Evolutionary conservation across 2,113 vertebrate species (phyloP), one percentile per base, ranked within the genome.

Genomic region (Oreochromis spilurus): DNA sequence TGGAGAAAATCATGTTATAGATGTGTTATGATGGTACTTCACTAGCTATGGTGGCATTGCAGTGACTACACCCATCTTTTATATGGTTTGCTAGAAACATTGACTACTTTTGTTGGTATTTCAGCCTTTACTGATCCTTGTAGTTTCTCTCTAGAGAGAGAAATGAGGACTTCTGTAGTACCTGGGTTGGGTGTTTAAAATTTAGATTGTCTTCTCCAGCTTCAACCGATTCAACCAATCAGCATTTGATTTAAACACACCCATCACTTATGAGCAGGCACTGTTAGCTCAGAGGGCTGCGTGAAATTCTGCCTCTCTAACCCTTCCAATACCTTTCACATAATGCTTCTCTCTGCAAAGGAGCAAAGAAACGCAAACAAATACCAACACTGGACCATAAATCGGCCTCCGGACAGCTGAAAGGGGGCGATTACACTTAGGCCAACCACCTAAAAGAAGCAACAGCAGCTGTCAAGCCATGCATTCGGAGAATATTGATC

Each of bases 401-500:
- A 77, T n/a, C 26, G 26, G 45, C 45, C 72, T 48, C 45, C 3
- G 29, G 34, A 40, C 34, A 57, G 72, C 82, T 79, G 36, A 72
- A 84, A 87, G 83, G 50, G 21, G 79, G 45, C 52, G 87, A 90
- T 89, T 84, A 80, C 79, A 53, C 65, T 50, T 67, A 85, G 21
- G 50, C 83, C 82, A 31, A 53, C 57, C 90, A 82, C 84, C 52
- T 79, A 81, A 85, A 82, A 87, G 79, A 92, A 67, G 85, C 87
- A 80, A 84, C 87, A 87, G 84, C 91, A 93, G 92, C 93, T 86
- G 86, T 90, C 79, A 85, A 70, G 48, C 78, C 81, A 86, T 93
- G 91, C 65, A 92, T 94, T 94, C 90, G 90, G 21, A 77, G 75
- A 83, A 58, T 94, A 95, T 91, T 90, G 91, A 95, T 95, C 91